phyloP scores from a whole-genome alignment of 2,888 invertebrate species.

The Drosophila koepferae region DNA sequence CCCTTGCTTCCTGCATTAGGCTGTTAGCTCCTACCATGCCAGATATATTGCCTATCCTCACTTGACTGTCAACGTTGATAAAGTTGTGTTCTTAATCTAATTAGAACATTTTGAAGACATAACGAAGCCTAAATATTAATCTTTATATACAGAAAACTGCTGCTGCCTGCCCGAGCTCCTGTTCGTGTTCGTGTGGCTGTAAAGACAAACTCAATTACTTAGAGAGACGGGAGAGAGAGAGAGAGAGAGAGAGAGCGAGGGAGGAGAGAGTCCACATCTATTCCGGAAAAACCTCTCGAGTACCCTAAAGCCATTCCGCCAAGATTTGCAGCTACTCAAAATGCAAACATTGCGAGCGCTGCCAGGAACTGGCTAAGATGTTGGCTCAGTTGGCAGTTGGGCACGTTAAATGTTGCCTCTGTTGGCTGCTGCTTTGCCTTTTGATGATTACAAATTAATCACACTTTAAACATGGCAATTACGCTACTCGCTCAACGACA shows the following conservation, averaged over 20 bases:
- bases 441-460: slow-evolving; percentile 80
- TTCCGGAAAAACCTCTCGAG: slow-evolving; percentile 19
- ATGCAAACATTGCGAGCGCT: slow-evolving; percentile 59
- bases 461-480: slow-evolving; percentile 81
- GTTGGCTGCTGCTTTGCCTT: slow-evolving; percentile 66
- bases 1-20: neutral
- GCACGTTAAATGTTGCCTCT: slow-evolving; percentile 12
- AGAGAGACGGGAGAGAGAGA: neutral
- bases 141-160: slow-evolving; percentile 10
- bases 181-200: neutral
- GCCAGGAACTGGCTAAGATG: slow-evolving; percentile 37
- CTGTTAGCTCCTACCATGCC: neutral
- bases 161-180: neutral
- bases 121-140: slow-evolving; percentile 35
- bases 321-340: slow-evolving; percentile 59
- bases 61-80: slow-evolving; percentile 4
- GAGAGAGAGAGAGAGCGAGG: too few species aligned
- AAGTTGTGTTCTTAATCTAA: slow-evolving; percentile 17
- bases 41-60: neutral
- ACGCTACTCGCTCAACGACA: slow-evolving; percentile 56
- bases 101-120: slow-evolving; percentile 29
- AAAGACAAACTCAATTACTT: slow-evolving; percentile 35
- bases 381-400: slow-evolving; percentile 34
- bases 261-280: slow-evolving; percentile 15
- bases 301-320: slow-evolving; percentile 32